Evolutionary conservation across 2,113 vertebrate genomes (phyloP).

Genomic region (Atractosteus spatula): DNA sequence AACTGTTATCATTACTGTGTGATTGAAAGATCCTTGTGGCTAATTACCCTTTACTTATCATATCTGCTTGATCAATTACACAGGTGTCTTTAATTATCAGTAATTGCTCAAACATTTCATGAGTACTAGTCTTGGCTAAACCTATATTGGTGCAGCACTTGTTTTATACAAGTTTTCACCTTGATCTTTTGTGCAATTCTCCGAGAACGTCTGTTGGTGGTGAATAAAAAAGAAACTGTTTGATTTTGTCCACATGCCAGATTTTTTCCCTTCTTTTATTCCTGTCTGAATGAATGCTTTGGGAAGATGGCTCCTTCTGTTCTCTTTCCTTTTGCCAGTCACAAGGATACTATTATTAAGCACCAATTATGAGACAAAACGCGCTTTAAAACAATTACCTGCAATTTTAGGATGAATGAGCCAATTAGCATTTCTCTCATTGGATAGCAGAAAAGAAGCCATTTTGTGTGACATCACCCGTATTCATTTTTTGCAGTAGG

Average conservation of each 20-base stretch:
- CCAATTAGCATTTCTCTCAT: slow-evolving; percentile 63
- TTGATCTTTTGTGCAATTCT: too few relatives aligned
- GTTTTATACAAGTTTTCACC: too few relatives aligned
- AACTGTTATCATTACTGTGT: too few relatives aligned
- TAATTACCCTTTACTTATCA: too few relatives aligned
- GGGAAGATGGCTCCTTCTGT: slow-evolving; percentile 33
- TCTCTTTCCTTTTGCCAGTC: slow-evolving; percentile 43
- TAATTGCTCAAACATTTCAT: too few relatives aligned
- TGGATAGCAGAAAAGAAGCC: slow-evolving; percentile 11
- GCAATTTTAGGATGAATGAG: slow-evolving; percentile 50
- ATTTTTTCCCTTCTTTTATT: slow-evolving; percentile 32
- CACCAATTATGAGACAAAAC: slow-evolving; percentile 57
- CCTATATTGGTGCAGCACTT: too few relatives aligned
- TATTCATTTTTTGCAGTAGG: neutral
- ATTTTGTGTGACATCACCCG: neutral
- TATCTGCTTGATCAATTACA: too few relatives aligned
- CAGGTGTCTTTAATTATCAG: too few relatives aligned
- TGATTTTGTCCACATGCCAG: slow-evolving; percentile 24
- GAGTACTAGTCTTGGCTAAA: too few relatives aligned
- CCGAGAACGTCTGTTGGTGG: too few relatives aligned
- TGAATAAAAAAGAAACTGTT: slow-evolving; percentile 5
- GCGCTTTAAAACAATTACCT: slow-evolving; percentile 58
- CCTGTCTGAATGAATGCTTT: slow-evolving; percentile 53
- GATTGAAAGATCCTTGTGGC: too few relatives aligned
- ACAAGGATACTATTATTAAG: slow-evolving; percentile 43